These are phyloP conservation scores for Molossus alvarezi DNA, from an alignment of 2,797 vertebrate species.

Conservation along the genomic window DNA sequence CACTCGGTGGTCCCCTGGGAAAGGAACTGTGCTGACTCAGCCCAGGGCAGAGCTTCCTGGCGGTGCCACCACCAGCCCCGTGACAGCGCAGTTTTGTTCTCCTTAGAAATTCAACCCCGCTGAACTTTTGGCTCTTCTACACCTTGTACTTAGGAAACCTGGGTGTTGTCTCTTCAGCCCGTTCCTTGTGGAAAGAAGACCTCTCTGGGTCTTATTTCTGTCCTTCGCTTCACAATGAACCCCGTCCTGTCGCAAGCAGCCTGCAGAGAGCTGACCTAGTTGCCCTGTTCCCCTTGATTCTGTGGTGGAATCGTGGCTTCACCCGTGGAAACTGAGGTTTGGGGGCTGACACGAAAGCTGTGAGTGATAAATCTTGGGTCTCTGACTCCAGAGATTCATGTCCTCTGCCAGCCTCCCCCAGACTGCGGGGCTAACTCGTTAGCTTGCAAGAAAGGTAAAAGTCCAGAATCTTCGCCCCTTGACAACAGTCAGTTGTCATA, in stretches of 20 bases:
- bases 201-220: conserved; percentile 3
- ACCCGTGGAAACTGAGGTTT: neutral
- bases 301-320: neutral
- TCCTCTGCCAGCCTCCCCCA: neutral
- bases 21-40: neutral
- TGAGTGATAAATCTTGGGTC: neutral
- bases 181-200: neutral
- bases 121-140: neutral
- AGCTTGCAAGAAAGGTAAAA: conserved; percentile 2
- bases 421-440: neutral
- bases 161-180: neutral
- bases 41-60: neutral
- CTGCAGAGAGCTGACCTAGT: conserved; percentile 13
- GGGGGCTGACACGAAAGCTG: neutral
- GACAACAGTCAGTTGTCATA: neutral
- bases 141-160: neutral
- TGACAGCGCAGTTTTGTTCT: neutral
- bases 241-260: neutral
- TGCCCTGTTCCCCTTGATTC: neutral
- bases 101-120: neutral
- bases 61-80: too few species aligned
- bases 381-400: neutral
- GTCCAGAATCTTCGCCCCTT: neutral
- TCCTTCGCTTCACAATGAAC: neutral
- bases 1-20: neutral